Base-by-base conservation (phyloP, 2,888 invertebrate genomes). In the Belgica antarctica region DNA sequence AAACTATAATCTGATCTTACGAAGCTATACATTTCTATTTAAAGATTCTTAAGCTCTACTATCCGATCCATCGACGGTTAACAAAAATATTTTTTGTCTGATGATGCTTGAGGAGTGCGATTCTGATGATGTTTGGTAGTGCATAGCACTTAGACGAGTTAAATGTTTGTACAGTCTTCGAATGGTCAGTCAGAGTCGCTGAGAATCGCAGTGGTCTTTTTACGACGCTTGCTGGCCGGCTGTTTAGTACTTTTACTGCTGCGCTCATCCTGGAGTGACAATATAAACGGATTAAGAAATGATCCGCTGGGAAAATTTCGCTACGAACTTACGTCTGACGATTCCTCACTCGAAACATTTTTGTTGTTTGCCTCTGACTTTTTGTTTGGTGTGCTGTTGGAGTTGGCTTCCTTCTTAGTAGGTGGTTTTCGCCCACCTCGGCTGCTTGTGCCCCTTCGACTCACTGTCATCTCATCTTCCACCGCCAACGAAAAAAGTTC, bases 211-310 rank as follows among this genome's bases (percentile, higher is more conserved):
- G n/a, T n/a, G 25, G 41, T 47, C 34, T 92, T 92, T 89, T 93
- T 93, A 81, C 94, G 85, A 78, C 93, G 90, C 81, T 94, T 95
- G n/a, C n/a, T n/a, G 72, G 92, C 89, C 81, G 91, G 91, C 81
- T 92, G 92, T 75, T 19, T 25, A 7, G 62, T 25, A 27, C 17
- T 91, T 81, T 93, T 93, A n/a, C n/a, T n/a, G 24, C 92, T 89
- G 77, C 93, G 89, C 82, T 93, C 94, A 81, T 95, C 95, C 78
- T 95, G 89, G 87, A n/a, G n/a, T n/a, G n/a, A n/a, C n/a, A n/a
- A n/a, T n/a, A n/a, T n/a, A n/a, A n/a, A n/a, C 92, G 81, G 36
- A 82, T 83, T 74, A 8, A n/a, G 12, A 59, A 22, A 19, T 12
- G 22, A 17, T 36, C 22, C 52, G 22, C 3, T 22, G 5, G 17